phyloP scores from a whole-genome alignment of 2,113 vertebrate genomes.

The Morone chrysops region DNA sequence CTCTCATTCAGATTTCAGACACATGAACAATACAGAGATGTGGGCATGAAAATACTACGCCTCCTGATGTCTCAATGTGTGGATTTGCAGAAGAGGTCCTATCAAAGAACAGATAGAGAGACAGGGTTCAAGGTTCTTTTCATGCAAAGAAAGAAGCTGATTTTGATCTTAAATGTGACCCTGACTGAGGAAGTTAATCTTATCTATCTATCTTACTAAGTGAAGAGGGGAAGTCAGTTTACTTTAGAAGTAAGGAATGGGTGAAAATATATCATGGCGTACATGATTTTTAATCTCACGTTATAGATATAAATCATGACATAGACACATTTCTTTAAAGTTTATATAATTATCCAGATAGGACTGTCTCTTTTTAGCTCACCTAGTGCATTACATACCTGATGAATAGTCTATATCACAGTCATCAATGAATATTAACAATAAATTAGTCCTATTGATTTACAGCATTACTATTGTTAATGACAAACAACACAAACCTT shows the following conservation, averaged over 20 bases:
- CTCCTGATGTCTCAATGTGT: conserved; percentile 29
- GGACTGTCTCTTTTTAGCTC: background rate
- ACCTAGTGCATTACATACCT: background rate
- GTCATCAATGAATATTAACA: no score
- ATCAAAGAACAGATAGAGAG: conserved; percentile 10
- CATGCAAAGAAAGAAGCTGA: background rate
- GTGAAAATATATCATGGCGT: background rate
- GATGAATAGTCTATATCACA: background rate
- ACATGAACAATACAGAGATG: conserved; percentile 56
- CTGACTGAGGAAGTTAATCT: background rate
- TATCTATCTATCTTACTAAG: background rate
- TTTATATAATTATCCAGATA: background rate
- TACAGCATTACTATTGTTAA: no score
- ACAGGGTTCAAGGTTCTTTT: conserved; percentile 1
- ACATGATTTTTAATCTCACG: background rate
- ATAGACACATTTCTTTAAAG: background rate
- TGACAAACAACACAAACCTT: no score
- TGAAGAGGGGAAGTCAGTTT: background rate
- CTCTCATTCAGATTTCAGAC: conserved; percentile 67
- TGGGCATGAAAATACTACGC: conserved; percentile 35
- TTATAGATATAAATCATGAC: background rate
- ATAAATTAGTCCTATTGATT: no score
- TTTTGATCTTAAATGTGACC: conserved; percentile 13
- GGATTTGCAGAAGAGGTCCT: conserved; percentile 11
- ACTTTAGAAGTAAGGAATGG: background rate